These are phyloP conservation scores for Agrilus biguttatus DNA, from an alignment of 2,888 invertebrate species.

Conservation along the genomic window DNA sequence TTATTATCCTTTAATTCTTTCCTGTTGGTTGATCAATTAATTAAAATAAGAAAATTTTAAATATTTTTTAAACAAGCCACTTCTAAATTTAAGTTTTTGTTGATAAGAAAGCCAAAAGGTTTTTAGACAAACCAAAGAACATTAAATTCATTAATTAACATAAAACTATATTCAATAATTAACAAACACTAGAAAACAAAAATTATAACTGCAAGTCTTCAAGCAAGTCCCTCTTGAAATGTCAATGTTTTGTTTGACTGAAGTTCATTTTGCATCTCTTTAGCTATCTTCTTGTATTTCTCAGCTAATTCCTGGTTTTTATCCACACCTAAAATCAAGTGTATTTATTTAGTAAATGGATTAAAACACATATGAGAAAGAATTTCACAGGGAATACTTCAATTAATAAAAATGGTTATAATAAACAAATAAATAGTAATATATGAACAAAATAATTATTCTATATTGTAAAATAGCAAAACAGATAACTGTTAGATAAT, in stretches of 20 bases:
- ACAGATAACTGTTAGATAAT: no score
- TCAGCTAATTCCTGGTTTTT: constrained; percentile 57
- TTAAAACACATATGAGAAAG: background rate
- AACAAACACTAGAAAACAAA: background rate
- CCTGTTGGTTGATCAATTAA: no score
- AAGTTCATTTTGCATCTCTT: constrained; percentile 54
- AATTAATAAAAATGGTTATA: background rate
- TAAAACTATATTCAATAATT: background rate
- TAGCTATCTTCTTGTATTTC: constrained; percentile 54
- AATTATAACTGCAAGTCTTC: background rate
- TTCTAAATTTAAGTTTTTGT: no score
- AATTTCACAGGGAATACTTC: background rate
- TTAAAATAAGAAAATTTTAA: no score
- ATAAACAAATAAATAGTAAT: no score
- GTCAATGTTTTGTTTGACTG: constrained; percentile 29
- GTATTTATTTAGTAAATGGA: background rate
- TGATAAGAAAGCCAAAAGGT: no score
- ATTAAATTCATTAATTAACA: background rate
- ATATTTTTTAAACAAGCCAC: no score
- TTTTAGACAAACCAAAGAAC: no score
- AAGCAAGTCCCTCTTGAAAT: constrained; percentile 33
- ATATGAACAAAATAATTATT: no score
- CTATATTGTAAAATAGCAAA: no score
- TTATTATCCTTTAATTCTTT: no score
- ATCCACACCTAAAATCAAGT: constrained; percentile 34